Conservation (phyloP, 1,140 invertebrate genomes). For the Reticulitermes speratus region DNA sequence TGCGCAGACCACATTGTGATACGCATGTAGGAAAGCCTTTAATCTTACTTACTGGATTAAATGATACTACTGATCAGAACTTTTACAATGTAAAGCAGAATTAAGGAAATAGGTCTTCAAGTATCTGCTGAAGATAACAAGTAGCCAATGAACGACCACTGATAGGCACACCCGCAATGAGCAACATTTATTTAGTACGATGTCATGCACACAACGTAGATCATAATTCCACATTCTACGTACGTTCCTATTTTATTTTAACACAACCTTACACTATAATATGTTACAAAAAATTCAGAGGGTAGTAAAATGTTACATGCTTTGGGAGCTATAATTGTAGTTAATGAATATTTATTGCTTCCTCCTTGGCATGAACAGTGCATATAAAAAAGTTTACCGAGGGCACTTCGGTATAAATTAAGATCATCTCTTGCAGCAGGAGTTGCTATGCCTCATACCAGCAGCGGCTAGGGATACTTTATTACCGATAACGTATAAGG, state of each 20-base stretch:
- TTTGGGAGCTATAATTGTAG: slow-evolving; percentile 3
- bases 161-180: not conserved
- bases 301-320: slow-evolving; percentile 7
- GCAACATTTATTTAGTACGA: not conserved
- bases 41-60: too few relatives aligned
- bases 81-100: too few relatives aligned
- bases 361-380: not conserved
- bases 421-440: not conserved
- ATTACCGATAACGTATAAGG: not conserved
- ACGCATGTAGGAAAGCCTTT: too few relatives aligned
- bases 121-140: too few relatives aligned
- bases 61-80: too few relatives aligned
- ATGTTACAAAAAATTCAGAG: not conserved
- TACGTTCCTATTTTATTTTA: slow-evolving; percentile 7
- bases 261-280: not conserved
- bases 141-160: too few relatives aligned
- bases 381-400: not conserved
- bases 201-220: not conserved
- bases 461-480: not conserved
- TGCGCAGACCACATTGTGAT: too few relatives aligned
- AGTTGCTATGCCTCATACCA: not conserved
- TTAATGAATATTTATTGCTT: slow-evolving; percentile 20
- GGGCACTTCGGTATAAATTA: not conserved
- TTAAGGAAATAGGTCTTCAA: too few relatives aligned
- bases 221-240: not conserved